Evolutionary conservation across 2,113 vertebrate species (phyloP).

Genomic region (Muntiacus muntjak): DNA sequence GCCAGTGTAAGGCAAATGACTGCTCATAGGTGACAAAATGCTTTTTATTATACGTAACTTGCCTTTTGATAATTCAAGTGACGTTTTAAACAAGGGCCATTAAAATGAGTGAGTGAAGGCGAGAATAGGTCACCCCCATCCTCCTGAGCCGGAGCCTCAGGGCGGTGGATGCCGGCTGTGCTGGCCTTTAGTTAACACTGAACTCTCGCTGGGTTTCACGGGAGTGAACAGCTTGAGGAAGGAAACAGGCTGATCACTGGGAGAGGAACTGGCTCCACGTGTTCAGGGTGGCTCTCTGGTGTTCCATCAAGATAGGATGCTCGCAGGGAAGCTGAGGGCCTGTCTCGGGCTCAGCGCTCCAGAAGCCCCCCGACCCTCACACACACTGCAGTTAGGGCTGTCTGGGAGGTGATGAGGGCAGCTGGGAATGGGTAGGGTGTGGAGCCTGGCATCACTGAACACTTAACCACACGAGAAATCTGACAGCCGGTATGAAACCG

Average conservation of each 20-base stretch:
- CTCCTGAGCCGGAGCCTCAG: background rate
- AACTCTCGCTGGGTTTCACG: background rate
- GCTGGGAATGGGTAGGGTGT: background rate
- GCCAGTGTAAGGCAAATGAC: background rate
- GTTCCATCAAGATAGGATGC: background rate
- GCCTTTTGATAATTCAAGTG: slow-evolving; percentile 22
- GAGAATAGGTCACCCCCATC: background rate
- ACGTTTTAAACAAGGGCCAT: slow-evolving; percentile 40
- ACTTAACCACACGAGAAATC: background rate
- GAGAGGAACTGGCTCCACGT: background rate
- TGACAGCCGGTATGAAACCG: background rate
- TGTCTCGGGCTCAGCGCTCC: background rate
- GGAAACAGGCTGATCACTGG: background rate
- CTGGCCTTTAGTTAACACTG: background rate
- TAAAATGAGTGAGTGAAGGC: background rate
- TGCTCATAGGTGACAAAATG: slow-evolving; percentile 11
- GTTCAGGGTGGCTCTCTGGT: background rate
- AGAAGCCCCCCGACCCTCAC: background rate
- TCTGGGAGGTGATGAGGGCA: background rate
- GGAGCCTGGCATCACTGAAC: background rate
- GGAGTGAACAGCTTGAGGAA: background rate
- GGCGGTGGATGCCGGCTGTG: background rate
- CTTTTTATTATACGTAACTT: slow-evolving; percentile 35
- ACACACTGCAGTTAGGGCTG: background rate
- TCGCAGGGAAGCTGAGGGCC: background rate